Conservation (phyloP, 2,113 vertebrate genomes). For the Lates calcarifer region DNA sequence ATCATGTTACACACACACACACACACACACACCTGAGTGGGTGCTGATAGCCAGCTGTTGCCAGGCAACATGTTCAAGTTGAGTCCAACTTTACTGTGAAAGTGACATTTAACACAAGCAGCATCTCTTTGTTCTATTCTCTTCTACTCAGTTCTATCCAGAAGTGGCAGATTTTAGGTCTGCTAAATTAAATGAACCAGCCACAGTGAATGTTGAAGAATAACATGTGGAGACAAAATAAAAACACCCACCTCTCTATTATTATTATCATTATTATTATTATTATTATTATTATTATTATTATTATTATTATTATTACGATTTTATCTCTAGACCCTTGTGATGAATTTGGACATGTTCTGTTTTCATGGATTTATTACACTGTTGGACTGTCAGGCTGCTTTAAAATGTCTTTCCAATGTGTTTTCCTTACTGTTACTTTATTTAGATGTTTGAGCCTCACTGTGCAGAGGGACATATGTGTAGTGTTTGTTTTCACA, state of each 20-base stretch:
- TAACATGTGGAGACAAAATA: background rate
- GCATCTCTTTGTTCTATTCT: background rate
- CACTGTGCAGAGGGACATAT: too few relatives aligned
- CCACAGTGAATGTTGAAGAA: background rate
- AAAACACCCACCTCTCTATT: background rate
- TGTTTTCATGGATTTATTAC: too few relatives aligned
- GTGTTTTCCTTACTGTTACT: too few relatives aligned
- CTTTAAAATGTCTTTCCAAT: too few relatives aligned
- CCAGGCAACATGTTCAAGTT: conserved; percentile 72
- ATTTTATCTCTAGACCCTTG: background rate
- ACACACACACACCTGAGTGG: conserved; percentile 68
- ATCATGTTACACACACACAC: conserved; percentile 11
- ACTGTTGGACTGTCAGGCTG: too few relatives aligned
- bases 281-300: too few relatives aligned
- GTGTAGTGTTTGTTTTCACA: too few relatives aligned
- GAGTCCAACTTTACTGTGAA: conserved; percentile 53
- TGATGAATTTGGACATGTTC: too few relatives aligned
- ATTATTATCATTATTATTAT: too few relatives aligned
- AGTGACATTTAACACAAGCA: conserved; percentile 56
- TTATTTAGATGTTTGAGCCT: too few relatives aligned
- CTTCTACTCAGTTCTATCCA: background rate
- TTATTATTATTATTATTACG: too few relatives aligned
- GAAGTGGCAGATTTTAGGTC: background rate
- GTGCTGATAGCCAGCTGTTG: conserved; percentile 70
- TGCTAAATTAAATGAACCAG: background rate